Evolutionary conservation across 2,113 vertebrate species (phyloP).

Genomic region (Scalopus aquaticus): DNA sequence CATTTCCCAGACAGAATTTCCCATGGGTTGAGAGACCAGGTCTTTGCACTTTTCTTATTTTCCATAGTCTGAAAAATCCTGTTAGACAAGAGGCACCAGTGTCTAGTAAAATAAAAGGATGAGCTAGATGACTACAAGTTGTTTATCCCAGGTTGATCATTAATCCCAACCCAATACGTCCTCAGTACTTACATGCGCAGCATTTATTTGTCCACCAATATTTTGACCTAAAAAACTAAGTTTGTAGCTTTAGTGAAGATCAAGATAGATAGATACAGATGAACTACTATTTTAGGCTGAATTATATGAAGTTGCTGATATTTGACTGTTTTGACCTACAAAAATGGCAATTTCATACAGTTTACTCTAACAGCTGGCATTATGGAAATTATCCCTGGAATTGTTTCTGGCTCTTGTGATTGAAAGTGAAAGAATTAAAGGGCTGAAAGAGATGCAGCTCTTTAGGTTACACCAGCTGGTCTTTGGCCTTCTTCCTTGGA

Average conservation of each 20-base stretch:
- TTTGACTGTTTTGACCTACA: constrained; percentile 60
- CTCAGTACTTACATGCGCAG: background rate
- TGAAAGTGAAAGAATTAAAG: constrained; percentile 41
- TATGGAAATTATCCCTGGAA: background rate
- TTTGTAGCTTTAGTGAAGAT: constrained; percentile 19
- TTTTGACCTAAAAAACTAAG: constrained; percentile 44
- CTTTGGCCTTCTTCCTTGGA: background rate
- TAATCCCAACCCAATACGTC: background rate
- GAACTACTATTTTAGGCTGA: constrained; percentile 42
- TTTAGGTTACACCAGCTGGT: constrained; percentile 23
- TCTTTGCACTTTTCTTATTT: constrained; percentile 62
- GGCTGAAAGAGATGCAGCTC: background rate
- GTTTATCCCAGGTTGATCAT: background rate
- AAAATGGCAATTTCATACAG: constrained; percentile 50
- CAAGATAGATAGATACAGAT: background rate
- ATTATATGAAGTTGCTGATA: constrained; percentile 51
- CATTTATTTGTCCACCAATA: background rate
- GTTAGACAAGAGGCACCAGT: constrained; percentile 9
- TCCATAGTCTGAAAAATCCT: constrained; percentile 30
- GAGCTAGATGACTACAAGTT: background rate
- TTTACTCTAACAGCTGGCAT: constrained; percentile 39
- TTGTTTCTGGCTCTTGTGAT: constrained; percentile 27
- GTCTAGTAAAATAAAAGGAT: background rate
- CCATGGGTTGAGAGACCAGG: constrained; percentile 19
- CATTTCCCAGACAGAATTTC: constrained; percentile 57